Percentiles rank a stretch among this genome's conserved stretches.
These are phyloP conservation scores for Diphyllodes magnificus DNA, from an alignment of 2,113 vertebrate genomes.

Conservation along the genomic window DNA sequence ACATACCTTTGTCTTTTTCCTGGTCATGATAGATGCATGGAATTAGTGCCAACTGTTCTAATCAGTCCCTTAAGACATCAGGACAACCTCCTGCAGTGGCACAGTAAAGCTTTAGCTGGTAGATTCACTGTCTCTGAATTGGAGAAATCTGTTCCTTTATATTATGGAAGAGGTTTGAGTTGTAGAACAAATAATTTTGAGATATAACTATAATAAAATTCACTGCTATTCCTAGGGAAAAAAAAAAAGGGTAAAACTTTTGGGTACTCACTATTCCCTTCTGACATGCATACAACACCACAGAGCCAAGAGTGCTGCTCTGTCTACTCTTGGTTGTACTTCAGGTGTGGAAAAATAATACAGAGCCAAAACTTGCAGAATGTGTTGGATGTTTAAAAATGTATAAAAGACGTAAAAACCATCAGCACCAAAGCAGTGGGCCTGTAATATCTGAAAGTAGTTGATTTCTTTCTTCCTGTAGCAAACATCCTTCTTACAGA, in stretches of 20 bases:
- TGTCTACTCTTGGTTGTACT: not conserved
- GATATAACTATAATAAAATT: not conserved
- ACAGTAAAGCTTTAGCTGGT: not conserved
- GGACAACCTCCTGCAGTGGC: not conserved
- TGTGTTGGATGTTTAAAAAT: not conserved
- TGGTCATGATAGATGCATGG: not conserved
- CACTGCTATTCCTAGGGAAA: not conserved
- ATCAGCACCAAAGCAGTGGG: not conserved
- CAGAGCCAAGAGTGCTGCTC: not conserved
- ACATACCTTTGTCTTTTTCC: not conserved
- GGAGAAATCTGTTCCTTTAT: not conserved
- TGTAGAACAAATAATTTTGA: not conserved
- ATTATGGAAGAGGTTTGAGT: not conserved
- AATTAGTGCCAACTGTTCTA: not conserved
- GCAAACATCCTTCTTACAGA: not conserved
- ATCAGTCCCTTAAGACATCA: not conserved
- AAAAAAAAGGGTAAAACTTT: accelerated
- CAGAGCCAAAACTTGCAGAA: not conserved
- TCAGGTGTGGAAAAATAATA: not conserved
- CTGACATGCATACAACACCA: not conserved
- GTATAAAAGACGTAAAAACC: not conserved
- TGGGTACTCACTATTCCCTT: not conserved
- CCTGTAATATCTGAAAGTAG: not conserved
- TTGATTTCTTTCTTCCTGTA: not conserved
- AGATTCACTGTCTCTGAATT: not conserved